Evolutionary conservation across 2,797 vertebrate genomes (phyloP), one percentile per base, ranked within the genome.

Genomic region (Austrolebias charrua): DNA sequence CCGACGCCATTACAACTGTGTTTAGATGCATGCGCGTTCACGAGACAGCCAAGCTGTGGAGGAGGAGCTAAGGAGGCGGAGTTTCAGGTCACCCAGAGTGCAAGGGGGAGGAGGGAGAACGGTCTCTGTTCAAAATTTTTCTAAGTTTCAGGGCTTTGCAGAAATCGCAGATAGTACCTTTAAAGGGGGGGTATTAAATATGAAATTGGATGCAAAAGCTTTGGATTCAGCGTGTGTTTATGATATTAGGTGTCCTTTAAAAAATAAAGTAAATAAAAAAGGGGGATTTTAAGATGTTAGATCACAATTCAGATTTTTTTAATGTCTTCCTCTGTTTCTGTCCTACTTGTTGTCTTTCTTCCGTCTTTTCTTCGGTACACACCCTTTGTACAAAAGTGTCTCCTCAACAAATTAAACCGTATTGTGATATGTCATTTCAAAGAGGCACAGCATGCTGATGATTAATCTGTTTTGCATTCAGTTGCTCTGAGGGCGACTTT

Each of bases 381-480:
- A 71, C 81, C 76, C 75, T 87, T 88, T 85, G 85, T 90, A 79
- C 70, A 79, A 84, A 86, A 82, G 76, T 89, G 83, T 86, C 88
- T 88, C 80, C 80, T 88, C 83, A 80, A 88, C 88, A 91, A 89
- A 90, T 90, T 83, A 90, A 59, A 90, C 86, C 83, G 84, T 87
- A 90, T 90, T 89, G 88, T 91, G 88, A 88, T 80, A 78, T 83
- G 82, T 88, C 82, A 82, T 90, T 89, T 88, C 82, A 90, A 84
- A 90, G 79, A 79, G 72, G 84, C 66, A 38, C 80, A 68, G 73
- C 74, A 73, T 80, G 84, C 79, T 73, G 78, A 89, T 80, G 82
- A 81, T 79, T 92, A 91, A 92, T 91, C 90, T 92, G 87, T 89
- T 90, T 88, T 86, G 87, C 87, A 86, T 91, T 90, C 83, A 88